phyloP scores from a whole-genome alignment of 2,888 invertebrate genomes.

The Choreutis nemorana region DNA sequence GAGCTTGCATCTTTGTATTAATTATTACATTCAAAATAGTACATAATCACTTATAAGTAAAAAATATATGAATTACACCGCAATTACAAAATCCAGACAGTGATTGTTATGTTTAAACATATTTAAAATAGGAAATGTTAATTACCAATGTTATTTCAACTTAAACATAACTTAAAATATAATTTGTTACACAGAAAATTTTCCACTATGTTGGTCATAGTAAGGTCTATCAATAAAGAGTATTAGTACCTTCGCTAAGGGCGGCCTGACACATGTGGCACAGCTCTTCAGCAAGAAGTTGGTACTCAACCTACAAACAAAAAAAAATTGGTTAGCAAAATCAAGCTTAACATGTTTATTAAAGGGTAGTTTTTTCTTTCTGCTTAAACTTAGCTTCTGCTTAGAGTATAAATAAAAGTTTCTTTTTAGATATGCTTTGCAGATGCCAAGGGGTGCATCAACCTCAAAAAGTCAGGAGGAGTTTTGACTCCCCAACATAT shows the following conservation, averaged over 20 bases:
- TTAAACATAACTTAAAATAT: constrained; percentile 27
- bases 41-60: constrained; percentile 10
- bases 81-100: constrained; percentile 11
- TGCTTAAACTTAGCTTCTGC: no score
- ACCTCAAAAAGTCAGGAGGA: no score
- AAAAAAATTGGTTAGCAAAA: constrained; percentile 7
- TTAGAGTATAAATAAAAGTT: no score
- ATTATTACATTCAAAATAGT: constrained; percentile 5
- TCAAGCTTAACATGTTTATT: no score
- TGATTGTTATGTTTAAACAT: constrained; percentile 21
- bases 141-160: no score
- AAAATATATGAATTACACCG: constrained; percentile 13
- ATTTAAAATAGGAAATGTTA: no score
- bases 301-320: constrained; percentile 39
- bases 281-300: constrained; percentile 45
- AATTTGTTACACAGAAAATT: constrained; percentile 47
- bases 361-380: no score
- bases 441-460: no score
- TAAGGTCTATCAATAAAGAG: constrained; percentile 45
- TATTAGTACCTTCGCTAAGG: constrained; percentile 54
- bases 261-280: constrained; percentile 30
- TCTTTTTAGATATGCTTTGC: no score
- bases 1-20: constrained; percentile 1
- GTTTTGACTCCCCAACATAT: no score
- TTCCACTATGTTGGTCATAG: constrained; percentile 57